Conservation (phyloP, 2,113 vertebrate genomes). For the Gasterosteus aculeatus region DNA sequence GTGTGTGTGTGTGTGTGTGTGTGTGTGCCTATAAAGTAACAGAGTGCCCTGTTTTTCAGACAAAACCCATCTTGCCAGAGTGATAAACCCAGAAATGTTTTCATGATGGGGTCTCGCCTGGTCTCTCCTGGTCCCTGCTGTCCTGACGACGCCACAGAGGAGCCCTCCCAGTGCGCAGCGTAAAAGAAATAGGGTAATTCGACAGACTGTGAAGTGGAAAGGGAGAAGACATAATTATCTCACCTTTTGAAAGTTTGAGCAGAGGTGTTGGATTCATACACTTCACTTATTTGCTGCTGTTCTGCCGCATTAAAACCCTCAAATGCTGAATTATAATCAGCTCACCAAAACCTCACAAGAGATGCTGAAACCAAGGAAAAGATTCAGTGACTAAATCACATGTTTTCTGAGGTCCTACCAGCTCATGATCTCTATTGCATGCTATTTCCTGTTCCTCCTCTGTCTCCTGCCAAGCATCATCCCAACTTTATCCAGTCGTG, state of each 20-base stretch:
- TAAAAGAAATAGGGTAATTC: no score
- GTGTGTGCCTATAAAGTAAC: slow-evolving; percentile 49
- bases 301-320: neutral
- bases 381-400: slow-evolving; percentile 5
- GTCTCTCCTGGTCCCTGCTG: slow-evolving; percentile 44
- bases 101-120: slow-evolving; percentile 47
- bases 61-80: slow-evolving; percentile 56
- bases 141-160: slow-evolving; percentile 44
- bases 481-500: slow-evolving; percentile 2
- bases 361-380: neutral
- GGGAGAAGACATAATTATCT: neutral
- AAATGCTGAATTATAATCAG: neutral
- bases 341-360: neutral
- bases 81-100: slow-evolving; percentile 64
- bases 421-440: slow-evolving; percentile 1
- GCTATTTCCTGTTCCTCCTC: slow-evolving; percentile 22
- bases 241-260: neutral
- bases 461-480: neutral
- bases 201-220: no score
- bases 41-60: slow-evolving; percentile 47
- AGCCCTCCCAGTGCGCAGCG: slow-evolving; percentile 27
- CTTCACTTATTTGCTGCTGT: neutral
- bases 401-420: slow-evolving; percentile 29
- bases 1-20: no score
- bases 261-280: neutral